Evolutionary conservation across 2,113 vertebrate genomes (phyloP), one percentile per base, ranked within the genome.

Genomic region (Copsychus sechellarum): DNA sequence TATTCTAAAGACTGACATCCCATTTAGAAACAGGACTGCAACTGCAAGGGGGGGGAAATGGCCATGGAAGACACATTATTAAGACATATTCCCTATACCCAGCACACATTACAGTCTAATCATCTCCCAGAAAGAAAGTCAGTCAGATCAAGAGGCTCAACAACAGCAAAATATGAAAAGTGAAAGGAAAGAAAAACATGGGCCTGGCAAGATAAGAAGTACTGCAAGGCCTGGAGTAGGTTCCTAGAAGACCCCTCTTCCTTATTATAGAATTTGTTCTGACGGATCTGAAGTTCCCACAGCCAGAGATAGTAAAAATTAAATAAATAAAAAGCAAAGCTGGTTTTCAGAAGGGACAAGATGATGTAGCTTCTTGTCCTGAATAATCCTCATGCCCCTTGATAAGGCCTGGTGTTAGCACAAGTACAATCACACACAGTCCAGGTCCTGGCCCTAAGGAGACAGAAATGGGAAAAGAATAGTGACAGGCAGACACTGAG

Each of bases 401-500:
- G 79, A 61, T 17, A 57, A 97, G 94, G 91, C 90, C 92, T 96
- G 96, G 60, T 86, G 70, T 74, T 96, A 95, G 36, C 91, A 96
- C 93, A 95, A 95, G 81, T 40, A 94, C 84, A 94, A 88, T 51
- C 92, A 86, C 40, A 87, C 47, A 89, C 28, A 95, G 80, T 62
- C 60, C 93, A 97, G 96, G 93, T 94, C 96, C 96, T 96, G 92
- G 87, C 90, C 96, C 95, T 96, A 93, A 74, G 96, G 94, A 98
- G 92, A 95, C 80, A 96, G 96, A 98, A 98, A 97, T 64, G 77
- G 86, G 89, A 90, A 88, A 96, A 95, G 94, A 95, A 96, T 62
- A 97, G 97, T 83, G 70, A 94, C 90, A 96, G 93, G 81, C 60
- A 94, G 73, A 93, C 54, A 65, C 33, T 7, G 40, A 95, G 83